Evolutionary conservation across 2,113 vertebrate species (phyloP).

Genomic region (Spilogale gracilis): DNA sequence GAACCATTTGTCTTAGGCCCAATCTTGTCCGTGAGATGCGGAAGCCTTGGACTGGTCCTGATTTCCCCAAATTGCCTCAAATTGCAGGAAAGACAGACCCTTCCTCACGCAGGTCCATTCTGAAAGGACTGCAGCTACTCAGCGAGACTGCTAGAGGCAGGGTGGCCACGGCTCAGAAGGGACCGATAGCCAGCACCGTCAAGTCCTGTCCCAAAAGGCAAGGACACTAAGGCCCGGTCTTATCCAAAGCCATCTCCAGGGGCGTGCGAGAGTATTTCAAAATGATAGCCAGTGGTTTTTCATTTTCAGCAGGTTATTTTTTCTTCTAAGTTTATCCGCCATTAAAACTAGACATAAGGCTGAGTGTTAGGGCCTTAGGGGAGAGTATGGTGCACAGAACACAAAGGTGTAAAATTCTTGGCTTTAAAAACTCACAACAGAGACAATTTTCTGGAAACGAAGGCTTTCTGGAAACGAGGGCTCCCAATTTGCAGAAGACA

Average conservation of each 20-base stretch:
- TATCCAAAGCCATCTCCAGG: neutral
- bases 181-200: neutral
- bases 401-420: neutral
- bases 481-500: slow-evolving; percentile 63
- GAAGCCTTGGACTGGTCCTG: neutral
- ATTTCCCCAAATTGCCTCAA: slow-evolving; percentile 19
- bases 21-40: neutral
- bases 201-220: neutral
- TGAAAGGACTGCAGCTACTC: neutral
- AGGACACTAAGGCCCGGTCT: neutral
- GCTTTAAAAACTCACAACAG: slow-evolving; percentile 25
- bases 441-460: slow-evolving; percentile 62
- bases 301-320: slow-evolving; percentile 14
- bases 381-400: neutral
- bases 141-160: neutral
- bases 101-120: neutral
- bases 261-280: neutral
- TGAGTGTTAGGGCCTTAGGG: neutral
- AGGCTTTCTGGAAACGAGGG: slow-evolving; percentile 54
- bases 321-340: neutral
- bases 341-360: neutral
- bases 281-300: neutral
- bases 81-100: neutral
- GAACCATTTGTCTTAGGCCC: slow-evolving; percentile 34
- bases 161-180: accelerated